These are phyloP conservation scores for Lacerta viridis DNA, from an alignment of 2,797 vertebrate species.

Conservation along the genomic window DNA sequence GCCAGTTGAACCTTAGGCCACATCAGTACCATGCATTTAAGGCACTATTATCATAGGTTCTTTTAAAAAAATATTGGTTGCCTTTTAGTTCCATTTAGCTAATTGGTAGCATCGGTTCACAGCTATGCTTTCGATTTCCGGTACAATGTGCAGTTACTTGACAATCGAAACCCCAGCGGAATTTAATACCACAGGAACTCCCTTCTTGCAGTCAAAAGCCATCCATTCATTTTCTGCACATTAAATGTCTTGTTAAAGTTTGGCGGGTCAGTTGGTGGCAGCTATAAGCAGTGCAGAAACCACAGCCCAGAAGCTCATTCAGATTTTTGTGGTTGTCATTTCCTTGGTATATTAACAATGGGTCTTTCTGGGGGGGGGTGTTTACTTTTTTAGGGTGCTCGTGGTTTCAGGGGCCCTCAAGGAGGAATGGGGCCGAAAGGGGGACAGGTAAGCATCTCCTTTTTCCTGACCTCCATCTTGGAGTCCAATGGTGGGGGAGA, in stretches of 20 bases:
- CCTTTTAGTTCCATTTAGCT: background rate
- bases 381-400: slow-evolving; percentile 84
- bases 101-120: background rate
- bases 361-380: background rate
- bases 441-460: slow-evolving; percentile 85
- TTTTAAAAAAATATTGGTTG: too few relatives aligned
- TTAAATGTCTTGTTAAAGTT: background rate
- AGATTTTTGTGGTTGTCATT: background rate
- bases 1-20: too few relatives aligned
- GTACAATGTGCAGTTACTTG: too few relatives aligned
- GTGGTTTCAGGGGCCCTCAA: slow-evolving; percentile 90
- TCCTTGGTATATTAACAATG: accelerated
- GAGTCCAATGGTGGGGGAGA: too few relatives aligned
- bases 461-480: background rate
- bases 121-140: background rate
- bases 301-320: too few relatives aligned
- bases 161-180: background rate
- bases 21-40: too few relatives aligned
- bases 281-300: background rate
- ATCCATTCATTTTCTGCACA: background rate
- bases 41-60: too few relatives aligned
- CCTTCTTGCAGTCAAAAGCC: background rate
- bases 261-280: background rate
- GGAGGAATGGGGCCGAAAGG: slow-evolving; percentile 93
- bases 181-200: background rate